A percentile compares a stretch with the other conserved stretches of the same genome.
Conservation (phyloP, 2,888 invertebrate species). For the Lomographa bimaculata region DNA sequence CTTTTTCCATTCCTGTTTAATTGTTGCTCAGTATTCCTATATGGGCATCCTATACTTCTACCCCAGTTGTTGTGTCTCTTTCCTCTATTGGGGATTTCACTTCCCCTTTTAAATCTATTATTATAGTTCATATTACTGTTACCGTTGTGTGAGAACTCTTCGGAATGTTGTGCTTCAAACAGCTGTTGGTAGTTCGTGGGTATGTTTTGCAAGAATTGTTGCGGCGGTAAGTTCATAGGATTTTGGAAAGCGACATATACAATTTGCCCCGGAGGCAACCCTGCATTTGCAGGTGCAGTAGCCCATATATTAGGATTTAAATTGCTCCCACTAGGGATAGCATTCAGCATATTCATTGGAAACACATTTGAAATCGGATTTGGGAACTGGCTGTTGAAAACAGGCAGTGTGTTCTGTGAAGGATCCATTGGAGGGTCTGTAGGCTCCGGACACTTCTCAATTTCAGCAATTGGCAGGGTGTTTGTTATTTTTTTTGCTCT, state of each 20-base stretch:
- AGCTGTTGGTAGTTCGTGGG: not conserved
- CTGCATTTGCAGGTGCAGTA: not conserved
- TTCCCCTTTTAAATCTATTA: not conserved
- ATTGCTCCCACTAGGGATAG: not conserved
- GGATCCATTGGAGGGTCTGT: conserved; percentile 41
- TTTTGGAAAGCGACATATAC: conserved; percentile 5
- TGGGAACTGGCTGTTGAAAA: conserved; percentile 42
- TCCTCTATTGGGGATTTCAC: conserved; percentile 1
- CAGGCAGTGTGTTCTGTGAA: conserved; percentile 19
- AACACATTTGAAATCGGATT: conserved; percentile 24
- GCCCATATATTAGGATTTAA: conserved; percentile 6
- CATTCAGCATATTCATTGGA: conserved; percentile 13
- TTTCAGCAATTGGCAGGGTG: conserved; percentile 14
- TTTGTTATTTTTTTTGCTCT: conserved; percentile 47
- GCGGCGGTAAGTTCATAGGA: conserved; percentile 1
- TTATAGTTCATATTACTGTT: too few species aligned
- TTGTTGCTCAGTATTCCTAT: not conserved
- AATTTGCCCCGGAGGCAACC: not conserved
- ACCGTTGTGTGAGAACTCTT: not conserved
- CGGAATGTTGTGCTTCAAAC: not conserved
- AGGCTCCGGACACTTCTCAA: conserved; percentile 54
- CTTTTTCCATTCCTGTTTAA: conserved; percentile 9
- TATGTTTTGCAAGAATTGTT: conserved; percentile 5
- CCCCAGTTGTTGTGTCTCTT: not conserved
- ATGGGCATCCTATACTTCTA: not conserved